Evolutionary conservation across 1,140 invertebrate genomes (phyloP).

Genomic region (Gonatopus flavifemur): DNA sequence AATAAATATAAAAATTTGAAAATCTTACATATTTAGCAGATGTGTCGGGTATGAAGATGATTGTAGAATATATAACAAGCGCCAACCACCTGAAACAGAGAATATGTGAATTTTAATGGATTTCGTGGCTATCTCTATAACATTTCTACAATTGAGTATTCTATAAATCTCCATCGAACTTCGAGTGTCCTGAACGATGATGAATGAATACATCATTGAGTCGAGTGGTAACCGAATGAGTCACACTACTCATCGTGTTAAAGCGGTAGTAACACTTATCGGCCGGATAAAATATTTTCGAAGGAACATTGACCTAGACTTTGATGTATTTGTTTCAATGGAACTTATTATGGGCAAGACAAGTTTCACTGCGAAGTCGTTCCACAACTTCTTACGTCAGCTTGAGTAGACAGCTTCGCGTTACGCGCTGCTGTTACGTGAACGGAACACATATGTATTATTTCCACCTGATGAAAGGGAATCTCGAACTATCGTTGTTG

Average conservation of each 20-base stretch:
- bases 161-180: no score
- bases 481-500: constrained; percentile 3
- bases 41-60: constrained; percentile 38
- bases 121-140: no score
- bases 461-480: constrained; percentile 21
- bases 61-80: constrained; percentile 50
- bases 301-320: constrained; percentile 40
- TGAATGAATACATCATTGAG: no score
- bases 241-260: no score
- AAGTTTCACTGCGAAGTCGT: constrained; percentile 29
- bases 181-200: no score
- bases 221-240: no score
- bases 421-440: constrained; percentile 9
- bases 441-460: constrained; percentile 1
- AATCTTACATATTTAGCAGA: constrained; percentile 54
- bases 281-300: no score
- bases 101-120: constrained; percentile 1
- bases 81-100: constrained; percentile 54
- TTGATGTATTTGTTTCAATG: constrained; percentile 13
- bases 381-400: constrained; percentile 24
- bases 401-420: constrained; percentile 23
- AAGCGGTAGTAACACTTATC: no score
- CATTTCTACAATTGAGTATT: no score
- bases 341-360: constrained; percentile 20
- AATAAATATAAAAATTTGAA: no score